Percentiles rank a stretch among this genome's conserved stretches.
These are phyloP conservation scores for Cranoglanis bouderius DNA, from an alignment of 2,113 vertebrate genomes.

Conservation along the genomic window DNA sequence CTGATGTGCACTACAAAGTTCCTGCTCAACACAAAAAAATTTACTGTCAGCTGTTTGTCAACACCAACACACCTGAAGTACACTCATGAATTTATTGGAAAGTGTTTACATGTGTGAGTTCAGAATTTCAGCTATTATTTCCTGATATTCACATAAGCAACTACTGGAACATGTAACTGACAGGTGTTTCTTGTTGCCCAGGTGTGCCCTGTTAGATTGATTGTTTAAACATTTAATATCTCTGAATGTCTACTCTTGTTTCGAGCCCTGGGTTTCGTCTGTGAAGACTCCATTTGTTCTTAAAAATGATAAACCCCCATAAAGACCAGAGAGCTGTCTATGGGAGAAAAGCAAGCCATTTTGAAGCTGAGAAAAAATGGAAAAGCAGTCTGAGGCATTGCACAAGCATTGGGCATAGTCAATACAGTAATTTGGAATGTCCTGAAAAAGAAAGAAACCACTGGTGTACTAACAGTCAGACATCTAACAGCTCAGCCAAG, in stretches of 20 bases:
- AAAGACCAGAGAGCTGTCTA: background rate
- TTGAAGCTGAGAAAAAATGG: background rate
- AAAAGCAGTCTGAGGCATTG: background rate
- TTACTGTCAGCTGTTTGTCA: background rate
- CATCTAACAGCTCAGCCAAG: background rate
- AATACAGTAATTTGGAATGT: background rate
- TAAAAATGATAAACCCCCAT: background rate
- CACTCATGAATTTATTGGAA: too few species aligned
- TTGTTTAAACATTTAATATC: too few species aligned
- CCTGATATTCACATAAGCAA: background rate
- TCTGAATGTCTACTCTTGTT: background rate
- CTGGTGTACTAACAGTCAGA: background rate
- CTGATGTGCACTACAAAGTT: background rate
- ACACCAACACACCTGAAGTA: background rate
- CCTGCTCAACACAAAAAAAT: background rate
- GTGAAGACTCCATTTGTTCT: background rate
- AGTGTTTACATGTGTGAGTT: background rate
- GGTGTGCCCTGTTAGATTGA: too few species aligned
- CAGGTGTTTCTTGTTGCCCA: too few species aligned
- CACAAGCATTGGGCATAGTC: background rate
- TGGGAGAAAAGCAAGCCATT: background rate
- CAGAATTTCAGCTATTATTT: background rate
- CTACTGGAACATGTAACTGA: too few species aligned
- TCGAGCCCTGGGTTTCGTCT: too few species aligned
- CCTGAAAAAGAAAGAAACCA: background rate